Base-by-base conservation (phyloP, 2,797 vertebrate genomes). In the Masticophis lateralis region DNA sequence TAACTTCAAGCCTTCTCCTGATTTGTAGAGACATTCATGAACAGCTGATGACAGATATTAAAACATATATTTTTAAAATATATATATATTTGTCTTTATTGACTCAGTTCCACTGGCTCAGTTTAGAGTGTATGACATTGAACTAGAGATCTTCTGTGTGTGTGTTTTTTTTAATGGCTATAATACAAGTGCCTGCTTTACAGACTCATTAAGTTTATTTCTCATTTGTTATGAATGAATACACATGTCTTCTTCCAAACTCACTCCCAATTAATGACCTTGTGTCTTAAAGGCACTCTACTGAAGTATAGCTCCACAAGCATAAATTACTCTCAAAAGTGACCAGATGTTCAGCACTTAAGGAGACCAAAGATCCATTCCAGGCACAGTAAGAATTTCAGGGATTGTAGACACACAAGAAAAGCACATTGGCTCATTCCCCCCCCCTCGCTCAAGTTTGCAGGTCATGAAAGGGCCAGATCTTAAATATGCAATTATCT, bases 301-400 rank as follows among this genome's bases (percentile, higher is more conserved):
- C 8, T 55, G 51, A 90, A 74, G 22, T 22, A 94, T 63, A 83
- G 94, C 97, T 55, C 92, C 96, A 96, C 92, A 96, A 94, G 86
- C 94, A 94, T 94, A 92, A 90, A 96, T 47, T 92, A 91, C 95
- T 93, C 61, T 88, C 90, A 74, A 92, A 87, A 95, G 86, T 0
- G 11, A 91, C 93, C 95, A 95, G 86, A 86, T 88, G 89, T 69
- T 90, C 28, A 53, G n/a, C 18, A 63, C n/a, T 53, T 63, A 66
- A 32, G 89, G 51, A 90, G 66, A n/a, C 28, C 47, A 63, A 55
- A 43, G n/a, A 89, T 83, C 37, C 74, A 83, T 83, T 83, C 37
- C 25, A 69, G 28, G 89, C 28, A 32, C 51, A 47, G 89, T 53
- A 14, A 83, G 37, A 83, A 83, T 83, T 83, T 47, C 74, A 83